Evolutionary conservation across 2,797 vertebrate species (phyloP).

Genomic region (Urophycis tenuis): DNA sequence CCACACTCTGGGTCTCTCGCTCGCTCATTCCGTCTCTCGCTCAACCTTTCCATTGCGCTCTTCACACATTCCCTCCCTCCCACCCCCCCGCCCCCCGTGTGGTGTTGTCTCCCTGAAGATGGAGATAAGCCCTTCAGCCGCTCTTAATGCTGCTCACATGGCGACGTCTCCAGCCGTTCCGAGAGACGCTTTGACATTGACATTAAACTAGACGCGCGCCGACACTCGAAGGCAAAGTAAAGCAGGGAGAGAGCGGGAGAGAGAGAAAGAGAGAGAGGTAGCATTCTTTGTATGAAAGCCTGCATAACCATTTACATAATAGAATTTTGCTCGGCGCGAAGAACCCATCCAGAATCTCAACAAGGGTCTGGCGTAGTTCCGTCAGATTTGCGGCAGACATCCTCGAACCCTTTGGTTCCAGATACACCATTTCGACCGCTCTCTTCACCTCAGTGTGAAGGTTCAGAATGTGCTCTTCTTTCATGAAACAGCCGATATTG

Average conservation of each 20-base stretch:
- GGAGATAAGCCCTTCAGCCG: not conserved
- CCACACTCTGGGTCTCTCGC: not conserved
- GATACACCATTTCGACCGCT: not conserved
- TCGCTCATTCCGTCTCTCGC: not conserved
- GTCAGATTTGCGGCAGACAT: not conserved
- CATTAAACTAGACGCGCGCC: not conserved
- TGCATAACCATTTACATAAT: not conserved
- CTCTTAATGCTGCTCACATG: not conserved
- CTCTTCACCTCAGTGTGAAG: not conserved
- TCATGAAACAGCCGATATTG: not conserved
- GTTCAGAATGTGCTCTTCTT: not conserved
- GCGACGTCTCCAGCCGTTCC: not conserved
- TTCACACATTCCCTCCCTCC: not conserved
- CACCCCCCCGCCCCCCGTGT: no score
- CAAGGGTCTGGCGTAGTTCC: not conserved
- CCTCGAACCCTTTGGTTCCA: not conserved
- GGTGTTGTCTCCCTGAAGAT: no score
- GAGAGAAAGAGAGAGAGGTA: not conserved
- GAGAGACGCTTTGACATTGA: not conserved
- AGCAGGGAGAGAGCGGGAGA: constrained; percentile 1
- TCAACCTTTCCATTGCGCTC: not conserved
- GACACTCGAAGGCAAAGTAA: constrained; percentile 56
- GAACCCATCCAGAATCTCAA: not conserved
- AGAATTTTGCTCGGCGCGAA: not conserved
- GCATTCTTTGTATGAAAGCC: not conserved